A percentile compares a stretch with the other conserved stretches of the same genome.
phyloP scores from a whole-genome alignment of 1,140 invertebrate genomes.

The Spodoptera litura region DNA sequence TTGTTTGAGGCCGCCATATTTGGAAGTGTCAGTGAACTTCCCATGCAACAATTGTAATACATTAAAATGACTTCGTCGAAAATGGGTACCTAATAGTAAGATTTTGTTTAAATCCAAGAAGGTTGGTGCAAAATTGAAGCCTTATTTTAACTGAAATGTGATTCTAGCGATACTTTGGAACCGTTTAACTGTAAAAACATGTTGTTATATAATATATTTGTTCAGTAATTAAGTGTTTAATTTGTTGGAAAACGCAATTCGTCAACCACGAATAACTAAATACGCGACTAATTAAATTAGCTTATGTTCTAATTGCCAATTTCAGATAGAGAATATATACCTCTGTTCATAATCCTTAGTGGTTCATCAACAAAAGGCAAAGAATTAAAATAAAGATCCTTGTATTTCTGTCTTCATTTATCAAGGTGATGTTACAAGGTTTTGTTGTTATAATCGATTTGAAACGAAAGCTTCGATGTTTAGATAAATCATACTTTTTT shows the following conservation, averaged over 20 bases:
- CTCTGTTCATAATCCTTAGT: background rate
- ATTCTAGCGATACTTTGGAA: too few species aligned
- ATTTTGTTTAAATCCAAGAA: too few species aligned
- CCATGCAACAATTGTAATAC: too few species aligned
- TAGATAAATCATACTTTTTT: background rate
- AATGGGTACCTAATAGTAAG: too few species aligned
- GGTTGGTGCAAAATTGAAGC: too few species aligned
- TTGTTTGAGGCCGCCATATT: too few species aligned
- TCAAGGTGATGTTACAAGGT: background rate
- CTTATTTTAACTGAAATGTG: too few species aligned
- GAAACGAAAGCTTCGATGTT: background rate
- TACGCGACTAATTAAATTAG: background rate
- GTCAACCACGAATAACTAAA: slow-evolving; percentile 7
- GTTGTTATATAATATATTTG: background rate
- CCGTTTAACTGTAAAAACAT: too few species aligned
- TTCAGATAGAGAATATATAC: background rate
- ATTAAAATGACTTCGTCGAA: too few species aligned
- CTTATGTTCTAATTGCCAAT: background rate
- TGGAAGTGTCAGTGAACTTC: too few species aligned
- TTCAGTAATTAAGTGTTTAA: background rate
- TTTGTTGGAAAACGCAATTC: slow-evolving; percentile 11
- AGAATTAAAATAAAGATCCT: background rate
- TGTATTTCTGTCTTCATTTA: background rate
- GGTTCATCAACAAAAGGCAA: background rate
- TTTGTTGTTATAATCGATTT: background rate